phyloP scores from a whole-genome alignment of 2,888 invertebrate genomes.

The Ectemnius cavifrons region DNA sequence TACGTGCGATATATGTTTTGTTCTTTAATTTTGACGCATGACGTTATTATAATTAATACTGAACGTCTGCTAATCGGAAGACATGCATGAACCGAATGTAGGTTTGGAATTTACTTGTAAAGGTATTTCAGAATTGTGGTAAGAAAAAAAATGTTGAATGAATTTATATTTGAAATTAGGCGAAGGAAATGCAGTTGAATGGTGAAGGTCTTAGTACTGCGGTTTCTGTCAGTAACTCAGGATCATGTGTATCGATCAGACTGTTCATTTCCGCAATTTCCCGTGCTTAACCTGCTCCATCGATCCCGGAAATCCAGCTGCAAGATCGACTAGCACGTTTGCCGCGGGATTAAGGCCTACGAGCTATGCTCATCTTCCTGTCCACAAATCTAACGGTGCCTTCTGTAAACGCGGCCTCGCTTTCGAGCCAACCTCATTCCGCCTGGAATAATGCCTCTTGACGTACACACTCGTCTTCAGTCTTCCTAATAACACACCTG shows the following conservation, averaged over 20 bases:
- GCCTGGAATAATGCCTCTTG: slow-evolving; percentile 29
- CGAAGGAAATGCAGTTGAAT: too few relatives aligned
- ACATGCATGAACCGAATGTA: not conserved
- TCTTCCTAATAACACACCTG: slow-evolving; percentile 1
- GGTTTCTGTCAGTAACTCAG: too few relatives aligned
- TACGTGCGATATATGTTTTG: too few relatives aligned
- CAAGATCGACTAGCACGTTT: slow-evolving; percentile 63
- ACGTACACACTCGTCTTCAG: not conserved
- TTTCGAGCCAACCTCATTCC: slow-evolving; percentile 44
- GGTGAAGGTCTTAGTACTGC: too few relatives aligned
- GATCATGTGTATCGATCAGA: slow-evolving; percentile 31
- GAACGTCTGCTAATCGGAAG: not conserved
- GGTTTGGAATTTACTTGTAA: not conserved
- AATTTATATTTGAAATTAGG: too few relatives aligned
- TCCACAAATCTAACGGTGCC: slow-evolving; percentile 56
- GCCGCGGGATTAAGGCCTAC: slow-evolving; percentile 52
- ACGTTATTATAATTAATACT: too few relatives aligned
- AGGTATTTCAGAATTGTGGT: too few relatives aligned
- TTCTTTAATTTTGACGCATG: too few relatives aligned
- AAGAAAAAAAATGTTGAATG: too few relatives aligned
- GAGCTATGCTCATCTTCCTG: slow-evolving; percentile 61
- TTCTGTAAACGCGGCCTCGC: slow-evolving; percentile 34
- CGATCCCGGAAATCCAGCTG: slow-evolving; percentile 60
- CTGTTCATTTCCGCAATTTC: slow-evolving; percentile 41
- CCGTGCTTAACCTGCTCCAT: slow-evolving; percentile 44